phyloP scores from a whole-genome alignment of 2,797 vertebrate genomes.

The Aratinga solstitialis region DNA sequence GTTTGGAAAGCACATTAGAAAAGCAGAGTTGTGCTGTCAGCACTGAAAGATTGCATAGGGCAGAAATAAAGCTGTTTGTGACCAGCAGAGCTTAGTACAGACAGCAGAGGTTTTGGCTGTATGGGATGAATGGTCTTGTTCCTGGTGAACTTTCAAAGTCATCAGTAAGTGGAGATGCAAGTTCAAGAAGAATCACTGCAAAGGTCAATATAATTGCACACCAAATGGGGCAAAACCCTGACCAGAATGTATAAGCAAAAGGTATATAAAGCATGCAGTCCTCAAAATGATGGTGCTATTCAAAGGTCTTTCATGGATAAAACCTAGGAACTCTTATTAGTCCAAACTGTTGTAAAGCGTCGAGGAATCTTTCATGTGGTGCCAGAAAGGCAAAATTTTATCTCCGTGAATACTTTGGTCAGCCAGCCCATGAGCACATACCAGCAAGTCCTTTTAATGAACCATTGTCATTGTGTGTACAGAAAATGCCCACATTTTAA shows the following conservation, averaged over 20 bases:
- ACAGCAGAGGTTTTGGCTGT: background rate
- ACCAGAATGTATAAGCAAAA: background rate
- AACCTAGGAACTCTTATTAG: no score
- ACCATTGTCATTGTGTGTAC: background rate
- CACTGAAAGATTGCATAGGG: background rate
- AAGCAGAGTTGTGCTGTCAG: background rate
- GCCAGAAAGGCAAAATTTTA: background rate
- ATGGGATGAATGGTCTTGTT: background rate
- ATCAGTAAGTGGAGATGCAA: fast-evolving
- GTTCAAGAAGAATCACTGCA: background rate
- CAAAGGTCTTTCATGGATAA: background rate
- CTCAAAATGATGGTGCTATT: background rate
- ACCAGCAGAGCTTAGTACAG: background rate
- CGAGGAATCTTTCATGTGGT: fast-evolving
- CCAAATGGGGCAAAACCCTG: background rate
- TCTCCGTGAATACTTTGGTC: background rate
- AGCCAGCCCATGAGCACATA: background rate
- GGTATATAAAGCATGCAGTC: fast-evolving
- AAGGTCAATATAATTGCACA: background rate
- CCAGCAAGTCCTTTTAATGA: background rate
- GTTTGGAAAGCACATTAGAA: background rate
- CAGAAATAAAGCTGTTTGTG: background rate
- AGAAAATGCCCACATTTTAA: background rate
- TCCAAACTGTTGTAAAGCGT: background rate
- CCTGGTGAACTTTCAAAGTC: background rate